phyloP scores from a whole-genome alignment of 2,113 vertebrate species.

The Seriola dumerili region DNA sequence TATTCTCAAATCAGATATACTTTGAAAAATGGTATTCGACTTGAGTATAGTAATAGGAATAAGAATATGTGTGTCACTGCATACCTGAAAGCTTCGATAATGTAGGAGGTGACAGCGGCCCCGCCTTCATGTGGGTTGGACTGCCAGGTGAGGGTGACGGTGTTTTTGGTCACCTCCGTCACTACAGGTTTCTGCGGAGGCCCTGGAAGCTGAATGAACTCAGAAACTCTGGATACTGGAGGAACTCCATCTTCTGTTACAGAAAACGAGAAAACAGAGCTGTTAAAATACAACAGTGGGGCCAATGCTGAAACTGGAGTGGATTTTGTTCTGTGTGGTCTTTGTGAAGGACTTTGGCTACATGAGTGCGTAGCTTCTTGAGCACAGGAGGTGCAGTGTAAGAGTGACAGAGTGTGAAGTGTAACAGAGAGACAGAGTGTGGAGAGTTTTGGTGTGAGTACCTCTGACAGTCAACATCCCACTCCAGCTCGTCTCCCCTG shows the following conservation, averaged over 20 bases:
- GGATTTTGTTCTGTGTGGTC: neutral
- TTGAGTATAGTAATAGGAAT: neutral
- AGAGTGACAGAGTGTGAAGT: slow-evolving; percentile 51
- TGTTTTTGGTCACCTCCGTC: slow-evolving; percentile 90
- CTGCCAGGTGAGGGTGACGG: slow-evolving; percentile 93
- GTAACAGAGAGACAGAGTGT: slow-evolving; percentile 44
- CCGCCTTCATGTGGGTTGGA: slow-evolving; percentile 84
- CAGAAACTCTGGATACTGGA: slow-evolving; percentile 77
- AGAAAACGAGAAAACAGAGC: slow-evolving; percentile 4
- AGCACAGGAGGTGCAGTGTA: slow-evolving; percentile 19
- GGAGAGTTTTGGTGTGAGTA: slow-evolving; percentile 71
- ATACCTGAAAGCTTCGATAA: slow-evolving; percentile 98
- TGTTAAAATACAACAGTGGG: neutral
- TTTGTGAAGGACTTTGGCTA: slow-evolving; percentile 11
- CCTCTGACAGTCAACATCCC: slow-evolving; percentile 89
- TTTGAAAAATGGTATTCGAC: too few relatives aligned
- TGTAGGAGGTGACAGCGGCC: slow-evolving; percentile 87
- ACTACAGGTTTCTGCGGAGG: slow-evolving; percentile 92
- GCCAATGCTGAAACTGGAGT: neutral
- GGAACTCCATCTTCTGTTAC: slow-evolving; percentile 79
- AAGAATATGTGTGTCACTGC: neutral
- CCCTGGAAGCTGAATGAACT: slow-evolving; percentile 87
- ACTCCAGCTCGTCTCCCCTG: slow-evolving; percentile 90
- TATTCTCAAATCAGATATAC: too few relatives aligned
- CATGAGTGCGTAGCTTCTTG: neutral